A percentile compares a stretch with the other conserved stretches of the same genome.
phyloP scores from a whole-genome alignment of 1,140 invertebrate species.

The Rhagoletis zephyria region DNA sequence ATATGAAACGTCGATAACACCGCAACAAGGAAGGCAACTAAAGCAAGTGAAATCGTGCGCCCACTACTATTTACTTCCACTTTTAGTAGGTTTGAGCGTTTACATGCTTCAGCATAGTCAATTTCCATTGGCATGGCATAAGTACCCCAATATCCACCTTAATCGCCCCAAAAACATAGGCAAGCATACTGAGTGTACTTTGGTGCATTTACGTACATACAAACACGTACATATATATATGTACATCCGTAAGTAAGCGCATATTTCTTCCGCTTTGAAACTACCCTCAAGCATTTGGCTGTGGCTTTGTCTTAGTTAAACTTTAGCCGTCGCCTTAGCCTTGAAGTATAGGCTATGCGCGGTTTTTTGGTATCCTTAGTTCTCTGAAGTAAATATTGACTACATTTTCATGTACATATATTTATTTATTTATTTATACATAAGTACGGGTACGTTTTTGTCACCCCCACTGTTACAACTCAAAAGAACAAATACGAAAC shows the following conservation, averaged over 20 bases:
- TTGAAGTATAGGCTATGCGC: conserved; percentile 1
- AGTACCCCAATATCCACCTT: conserved; percentile 43
- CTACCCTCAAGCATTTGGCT: background rate
- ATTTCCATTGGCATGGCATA: background rate
- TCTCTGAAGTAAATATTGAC: background rate
- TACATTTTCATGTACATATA: no score
- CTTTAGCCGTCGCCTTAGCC: conserved; percentile 12
- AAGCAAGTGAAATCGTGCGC: no score
- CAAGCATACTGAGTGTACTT: background rate
- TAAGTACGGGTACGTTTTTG: no score
- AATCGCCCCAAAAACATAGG: background rate
- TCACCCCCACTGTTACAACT: no score
- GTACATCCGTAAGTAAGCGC: background rate
- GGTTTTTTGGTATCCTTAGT: background rate
- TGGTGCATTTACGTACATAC: background rate
- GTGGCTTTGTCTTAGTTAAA: conserved; percentile 15
- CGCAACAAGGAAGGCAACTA: background rate
- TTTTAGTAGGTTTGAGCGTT: no score
- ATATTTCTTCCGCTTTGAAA: background rate
- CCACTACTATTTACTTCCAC: no score
- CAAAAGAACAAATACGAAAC: no score
- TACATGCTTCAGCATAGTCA: background rate
- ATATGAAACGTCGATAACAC: conserved; percentile 71
- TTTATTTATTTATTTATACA: no score
- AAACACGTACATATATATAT: background rate